Percentiles rank a stretch among this genome's conserved stretches.
Conservation (phyloP, 2,113 vertebrate genomes). For the Girardinichthys multiradiatus region DNA sequence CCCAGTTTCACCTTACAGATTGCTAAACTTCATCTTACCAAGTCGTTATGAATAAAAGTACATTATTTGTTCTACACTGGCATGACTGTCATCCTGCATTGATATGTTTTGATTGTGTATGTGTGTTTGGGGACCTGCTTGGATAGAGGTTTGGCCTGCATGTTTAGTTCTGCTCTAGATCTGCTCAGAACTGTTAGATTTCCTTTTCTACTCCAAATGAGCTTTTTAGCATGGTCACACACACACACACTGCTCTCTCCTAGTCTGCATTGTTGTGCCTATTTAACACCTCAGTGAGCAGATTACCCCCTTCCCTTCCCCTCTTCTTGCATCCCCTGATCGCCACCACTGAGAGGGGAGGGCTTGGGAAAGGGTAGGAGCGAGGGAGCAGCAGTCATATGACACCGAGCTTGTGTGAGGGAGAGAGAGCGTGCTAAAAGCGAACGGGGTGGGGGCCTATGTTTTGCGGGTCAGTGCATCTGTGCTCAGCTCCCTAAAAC, state of each 20-base stretch:
- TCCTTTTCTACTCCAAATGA: constrained; percentile 70
- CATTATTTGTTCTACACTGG: constrained; percentile 16
- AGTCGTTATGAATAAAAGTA: constrained; percentile 24
- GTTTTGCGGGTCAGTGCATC: constrained; percentile 76
- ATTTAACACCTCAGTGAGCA: constrained; percentile 82
- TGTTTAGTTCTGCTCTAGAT: constrained; percentile 67
- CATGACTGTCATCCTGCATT: constrained; percentile 21
- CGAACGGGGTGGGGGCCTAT: constrained; percentile 49
- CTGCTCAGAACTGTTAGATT: constrained; percentile 65
- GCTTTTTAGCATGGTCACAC: constrained; percentile 70
- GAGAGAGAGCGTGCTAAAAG: constrained; percentile 48
- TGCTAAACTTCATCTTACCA: constrained; percentile 20
- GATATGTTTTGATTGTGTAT: constrained; percentile 28
- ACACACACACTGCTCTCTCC: constrained; percentile 42
- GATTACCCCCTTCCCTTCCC: constrained; percentile 62
- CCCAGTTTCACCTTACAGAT: constrained; percentile 10
- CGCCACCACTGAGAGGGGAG: constrained; percentile 63
- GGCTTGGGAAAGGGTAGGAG: constrained; percentile 54
- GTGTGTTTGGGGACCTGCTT: constrained; percentile 30
- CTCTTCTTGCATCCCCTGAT: constrained; percentile 63
- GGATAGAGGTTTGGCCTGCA: constrained; percentile 50
- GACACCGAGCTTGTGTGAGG: constrained; percentile 62
- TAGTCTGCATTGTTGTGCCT: constrained; percentile 77
- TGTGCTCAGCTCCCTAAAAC: constrained; percentile 72
- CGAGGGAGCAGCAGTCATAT: constrained; percentile 67